Percentiles rank a stretch among this genome's conserved stretches.
phyloP scores from a whole-genome alignment of 2,113 vertebrate species.

The Cochlearius cochlearius region DNA sequence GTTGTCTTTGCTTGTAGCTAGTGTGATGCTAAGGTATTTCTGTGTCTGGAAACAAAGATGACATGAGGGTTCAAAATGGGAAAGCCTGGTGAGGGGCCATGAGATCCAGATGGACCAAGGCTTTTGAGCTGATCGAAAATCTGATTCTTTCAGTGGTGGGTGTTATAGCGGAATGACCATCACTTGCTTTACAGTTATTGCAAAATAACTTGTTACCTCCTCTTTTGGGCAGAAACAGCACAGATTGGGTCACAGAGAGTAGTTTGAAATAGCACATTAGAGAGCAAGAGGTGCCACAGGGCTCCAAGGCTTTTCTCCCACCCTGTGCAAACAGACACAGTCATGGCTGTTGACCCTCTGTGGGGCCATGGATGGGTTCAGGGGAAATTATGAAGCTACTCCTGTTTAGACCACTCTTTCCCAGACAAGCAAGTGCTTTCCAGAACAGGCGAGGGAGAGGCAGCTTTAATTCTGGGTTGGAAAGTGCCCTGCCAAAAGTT shows the following conservation, averaged over 20 bases:
- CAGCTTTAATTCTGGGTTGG: not conserved
- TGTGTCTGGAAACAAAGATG: not conserved
- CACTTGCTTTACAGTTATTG: not conserved
- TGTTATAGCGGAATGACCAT: not conserved
- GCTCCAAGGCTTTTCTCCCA: not conserved
- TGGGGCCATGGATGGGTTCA: not conserved
- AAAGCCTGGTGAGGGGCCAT: not conserved
- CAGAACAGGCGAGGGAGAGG: not conserved
- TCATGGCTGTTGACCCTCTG: not conserved
- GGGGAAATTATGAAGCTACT: not conserved
- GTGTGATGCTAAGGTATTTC: not conserved
- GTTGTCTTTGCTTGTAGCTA: not conserved
- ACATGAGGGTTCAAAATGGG: not conserved
- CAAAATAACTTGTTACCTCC: not conserved
- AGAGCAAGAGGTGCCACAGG: not conserved
- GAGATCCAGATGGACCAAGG: not conserved
- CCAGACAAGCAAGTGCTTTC: not conserved
- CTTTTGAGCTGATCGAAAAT: not conserved
- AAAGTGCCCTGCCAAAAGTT: not conserved
- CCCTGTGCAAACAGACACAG: not conserved
- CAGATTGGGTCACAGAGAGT: not conserved
- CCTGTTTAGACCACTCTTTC: not conserved
- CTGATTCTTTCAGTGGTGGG: not conserved
- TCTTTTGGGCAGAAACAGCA: not conserved
- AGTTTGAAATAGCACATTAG: not conserved